Evolutionary conservation across 2,113 vertebrate genomes (phyloP), one percentile per base, ranked within the genome.

Genomic region (Sander lucioperca): DNA sequence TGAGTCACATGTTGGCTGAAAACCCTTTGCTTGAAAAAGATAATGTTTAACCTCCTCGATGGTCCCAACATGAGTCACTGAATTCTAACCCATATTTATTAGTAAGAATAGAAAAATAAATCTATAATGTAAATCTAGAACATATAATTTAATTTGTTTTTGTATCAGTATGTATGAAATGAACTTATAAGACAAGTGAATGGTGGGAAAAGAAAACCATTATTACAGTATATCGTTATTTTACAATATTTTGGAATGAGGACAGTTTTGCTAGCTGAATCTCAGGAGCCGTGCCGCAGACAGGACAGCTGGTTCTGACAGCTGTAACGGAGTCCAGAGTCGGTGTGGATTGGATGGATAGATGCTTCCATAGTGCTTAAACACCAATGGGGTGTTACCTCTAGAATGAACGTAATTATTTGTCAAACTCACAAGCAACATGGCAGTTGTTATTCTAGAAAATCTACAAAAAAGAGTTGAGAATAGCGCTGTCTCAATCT

Each of bases 291-390:
- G 33, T 33, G 33, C 33, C 33, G 6, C 33, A 70, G 53, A 85
- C 53, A 51, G 77, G 69, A 80, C 77, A 84, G 21, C 81, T 82
- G 57, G 39, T 54, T 84, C 43, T 71, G 50, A 54, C 56, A 83
- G 54, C 76, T 83, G 74, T 58, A 70, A 63, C n/a, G 10, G 19
- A 25, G 19, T 78, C 16, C 11, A 6, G 19, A 58, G 68, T 58
- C 21, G 36, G 30, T 77, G 71, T 69, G 64, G 43, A 59, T 59
- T 72, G 68, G 51, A 39, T 12, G 21, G 65, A 68, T 71, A 68
- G 77, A 67, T 70, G 77, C 58, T 58, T 64, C 36, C 21, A 19
- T 8, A 36, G 53, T 2, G 5, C 70, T 82, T 57, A 80, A 1
- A 25, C 81, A 57, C 50, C 16, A 27, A 43, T 66, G 50, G 67